These are phyloP conservation scores for Antitype chi DNA, from an alignment of 2,888 invertebrate genomes.

Conservation along the genomic window DNA sequence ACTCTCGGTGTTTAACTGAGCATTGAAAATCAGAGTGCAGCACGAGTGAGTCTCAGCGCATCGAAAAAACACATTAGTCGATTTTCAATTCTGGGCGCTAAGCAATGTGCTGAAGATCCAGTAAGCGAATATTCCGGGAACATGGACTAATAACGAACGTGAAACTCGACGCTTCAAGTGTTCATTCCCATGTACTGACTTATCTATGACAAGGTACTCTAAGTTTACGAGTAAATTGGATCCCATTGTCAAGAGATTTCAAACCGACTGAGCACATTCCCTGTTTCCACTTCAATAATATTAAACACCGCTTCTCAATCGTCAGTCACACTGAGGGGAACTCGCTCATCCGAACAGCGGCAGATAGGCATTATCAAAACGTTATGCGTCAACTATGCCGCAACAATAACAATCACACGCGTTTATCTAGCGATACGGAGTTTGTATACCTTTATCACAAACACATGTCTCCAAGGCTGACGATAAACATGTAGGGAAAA, in stretches of 20 bases:
- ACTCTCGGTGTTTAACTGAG: too few species aligned
- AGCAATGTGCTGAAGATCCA: too few species aligned
- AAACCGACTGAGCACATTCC: slow-evolving; percentile 74
- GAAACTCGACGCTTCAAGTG: slow-evolving; percentile 40
- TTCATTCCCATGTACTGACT: slow-evolving; percentile 52
- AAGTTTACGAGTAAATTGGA: slow-evolving; percentile 68
- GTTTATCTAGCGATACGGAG: slow-evolving; percentile 66
- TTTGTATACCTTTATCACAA: slow-evolving; percentile 64
- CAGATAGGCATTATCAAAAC: slow-evolving; percentile 81
- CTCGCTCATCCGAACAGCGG: slow-evolving; percentile 81
- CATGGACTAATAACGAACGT: slow-evolving; percentile 13
- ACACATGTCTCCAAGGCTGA: slow-evolving; percentile 45
- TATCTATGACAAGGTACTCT: slow-evolving; percentile 62
- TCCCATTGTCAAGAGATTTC: slow-evolving; percentile 72
- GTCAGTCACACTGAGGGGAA: slow-evolving; percentile 72
- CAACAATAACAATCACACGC: slow-evolving; percentile 74
- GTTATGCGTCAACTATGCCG: slow-evolving; percentile 72
- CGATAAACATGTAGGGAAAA: slow-evolving; percentile 33
- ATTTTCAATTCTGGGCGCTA: too few species aligned
- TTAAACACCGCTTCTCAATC: slow-evolving; percentile 72
- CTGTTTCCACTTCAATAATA: slow-evolving; percentile 80
- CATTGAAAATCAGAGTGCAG: too few species aligned
- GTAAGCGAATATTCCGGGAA: too few species aligned
- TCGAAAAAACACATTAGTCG: too few species aligned
- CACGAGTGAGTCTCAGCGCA: too few species aligned